phyloP scores from a whole-genome alignment of 2,797 vertebrate species.

The Sebastes itinus region DNA sequence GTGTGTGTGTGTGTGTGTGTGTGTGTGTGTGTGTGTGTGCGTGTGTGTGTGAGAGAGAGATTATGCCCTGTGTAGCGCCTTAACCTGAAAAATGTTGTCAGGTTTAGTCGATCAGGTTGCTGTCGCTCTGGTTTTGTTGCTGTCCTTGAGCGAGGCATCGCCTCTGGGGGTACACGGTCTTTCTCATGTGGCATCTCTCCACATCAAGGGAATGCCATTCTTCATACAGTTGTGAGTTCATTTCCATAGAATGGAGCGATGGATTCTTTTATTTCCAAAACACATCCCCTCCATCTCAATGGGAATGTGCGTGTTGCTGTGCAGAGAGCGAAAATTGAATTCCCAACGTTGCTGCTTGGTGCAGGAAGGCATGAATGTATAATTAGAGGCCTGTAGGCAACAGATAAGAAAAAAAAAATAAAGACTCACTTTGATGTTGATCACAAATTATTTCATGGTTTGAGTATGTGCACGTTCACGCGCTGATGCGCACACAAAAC shows the following conservation, averaged over 20 bases:
- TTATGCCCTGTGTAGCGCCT: not conserved
- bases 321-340: constrained; percentile 63
- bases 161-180: constrained; percentile 14
- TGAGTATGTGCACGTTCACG: constrained; percentile 30
- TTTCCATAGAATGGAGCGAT: constrained; percentile 35
- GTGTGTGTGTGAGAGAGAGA: not conserved
- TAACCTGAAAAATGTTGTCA: not conserved
- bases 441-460: constrained; percentile 69
- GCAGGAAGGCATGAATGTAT: constrained; percentile 61
- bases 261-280: constrained; percentile 45
- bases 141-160: constrained; percentile 1
- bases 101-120: not conserved
- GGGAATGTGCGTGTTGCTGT: constrained; percentile 27
- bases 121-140: not conserved
- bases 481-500: not conserved
- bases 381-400: constrained; percentile 72
- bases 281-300: constrained; percentile 33
- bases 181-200: constrained; percentile 28
- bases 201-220: constrained; percentile 31
- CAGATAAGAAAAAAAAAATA: constrained; percentile 77
- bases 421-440: constrained; percentile 76
- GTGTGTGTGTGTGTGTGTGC: too few relatives aligned
- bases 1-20: too few relatives aligned
- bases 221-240: constrained; percentile 33
- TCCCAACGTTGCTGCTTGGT: constrained; percentile 47